Percentiles rank a stretch among this genome's conserved stretches.
Evolutionary conservation across 2,113 vertebrate genomes (phyloP).

Genomic region (Protobothrops mucrosquamatus): DNA sequence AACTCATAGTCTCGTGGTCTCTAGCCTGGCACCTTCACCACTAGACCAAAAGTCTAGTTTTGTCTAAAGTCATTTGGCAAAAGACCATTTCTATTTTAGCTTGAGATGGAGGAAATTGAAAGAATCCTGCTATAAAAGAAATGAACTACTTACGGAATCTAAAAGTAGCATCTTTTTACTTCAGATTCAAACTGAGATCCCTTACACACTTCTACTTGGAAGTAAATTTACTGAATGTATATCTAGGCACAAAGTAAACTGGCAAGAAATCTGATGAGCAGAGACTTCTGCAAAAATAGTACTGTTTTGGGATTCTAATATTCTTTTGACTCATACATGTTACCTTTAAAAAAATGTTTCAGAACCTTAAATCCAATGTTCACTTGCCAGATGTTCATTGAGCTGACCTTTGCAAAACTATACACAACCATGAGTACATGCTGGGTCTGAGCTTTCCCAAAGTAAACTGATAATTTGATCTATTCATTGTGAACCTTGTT

Average conservation of each 20-base stretch:
- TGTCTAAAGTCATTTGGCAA: neutral
- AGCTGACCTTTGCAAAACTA: neutral
- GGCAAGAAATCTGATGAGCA: neutral
- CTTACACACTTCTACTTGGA: neutral
- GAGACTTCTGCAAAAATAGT: neutral
- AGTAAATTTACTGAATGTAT: neutral
- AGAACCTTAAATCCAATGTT: neutral
- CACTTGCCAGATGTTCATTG: neutral
- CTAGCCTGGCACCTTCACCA: neutral
- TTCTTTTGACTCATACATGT: neutral
- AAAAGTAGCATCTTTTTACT: neutral
- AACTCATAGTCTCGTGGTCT: neutral
- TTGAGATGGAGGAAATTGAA: neutral
- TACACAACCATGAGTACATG: neutral
- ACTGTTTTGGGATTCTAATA: neutral
- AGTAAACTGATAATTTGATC: constrained; percentile 11
- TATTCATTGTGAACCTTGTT: neutral
- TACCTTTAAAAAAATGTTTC: neutral
- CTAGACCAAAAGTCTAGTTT: neutral
- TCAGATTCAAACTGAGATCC: neutral
- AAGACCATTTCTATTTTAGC: neutral
- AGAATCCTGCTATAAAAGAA: neutral
- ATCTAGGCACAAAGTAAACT: neutral
- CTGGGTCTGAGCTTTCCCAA: constrained; percentile 29
- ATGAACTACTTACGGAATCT: neutral